Evolutionary conservation across 2,797 vertebrate genomes (phyloP), one percentile per base, ranked within the genome.

Genomic region (Oreochromis mossambicus): DNA sequence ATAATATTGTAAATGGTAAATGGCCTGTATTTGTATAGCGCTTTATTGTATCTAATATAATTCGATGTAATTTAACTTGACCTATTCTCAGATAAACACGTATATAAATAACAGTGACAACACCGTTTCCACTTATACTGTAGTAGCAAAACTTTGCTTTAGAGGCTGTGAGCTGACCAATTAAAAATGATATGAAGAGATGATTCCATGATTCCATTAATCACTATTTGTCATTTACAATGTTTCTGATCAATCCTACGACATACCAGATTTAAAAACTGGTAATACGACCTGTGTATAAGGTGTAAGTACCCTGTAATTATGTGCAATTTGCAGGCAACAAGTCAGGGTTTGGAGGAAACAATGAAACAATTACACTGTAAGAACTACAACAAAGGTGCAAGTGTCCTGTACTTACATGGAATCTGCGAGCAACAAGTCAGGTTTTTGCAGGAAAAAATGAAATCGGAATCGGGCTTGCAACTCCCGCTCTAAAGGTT

Each of bases 211-310:
- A 66, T 5, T 66, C 19, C n/a, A 68, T 15, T 68, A 41, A 8
- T 41, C n/a, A 24, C 5, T 41, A 41, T 66, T 66, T 66, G 4
- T 41, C 61, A 66, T 66, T 0, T 21, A 66, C 36, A 41, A 14
- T 14, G 38, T 68, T 68, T 41, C 36, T 68, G 63, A 68, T 68
- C 36, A 21, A 24, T 41, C 36, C 36, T 41, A 68, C 3, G n/a
- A 0, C 8, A 68, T 10, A 68, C 43, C 43, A 43, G 38, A 5
- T 36, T 63, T n/a, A 66, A 14, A 41, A 41, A 63, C 17, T 63
- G 17, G 17, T 36, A 36, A 63, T 36, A 63, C 1, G 1, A 63
- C 58, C 4, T 0, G 56, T 34, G 56, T 4, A 61, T 61, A 36
- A 7, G 17, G 58, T n/a, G 32, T n/a, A 61, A 61, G 32, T 0